These are phyloP conservation scores for Maniola hyperantus DNA, from an alignment of 2,888 invertebrate species.

Conservation along the genomic window DNA sequence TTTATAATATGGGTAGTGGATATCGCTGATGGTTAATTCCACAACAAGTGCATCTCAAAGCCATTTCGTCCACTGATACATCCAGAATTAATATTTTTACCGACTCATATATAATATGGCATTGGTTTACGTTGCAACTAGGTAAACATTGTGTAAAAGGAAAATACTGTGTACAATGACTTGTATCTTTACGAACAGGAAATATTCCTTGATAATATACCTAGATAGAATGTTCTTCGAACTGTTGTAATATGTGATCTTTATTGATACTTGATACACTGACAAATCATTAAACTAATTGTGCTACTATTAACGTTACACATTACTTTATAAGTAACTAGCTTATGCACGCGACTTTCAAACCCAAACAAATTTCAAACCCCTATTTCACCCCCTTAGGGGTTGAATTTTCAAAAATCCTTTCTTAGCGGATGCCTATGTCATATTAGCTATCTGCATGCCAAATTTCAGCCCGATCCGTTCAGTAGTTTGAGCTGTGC, in stretches of 20 bases:
- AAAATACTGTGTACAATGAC: conserved; percentile 14
- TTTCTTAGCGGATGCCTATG: too few relatives aligned
- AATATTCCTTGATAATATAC: conserved; percentile 7
- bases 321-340: too few relatives aligned
- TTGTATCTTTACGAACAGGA: conserved; percentile 10
- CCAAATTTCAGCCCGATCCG: too few relatives aligned
- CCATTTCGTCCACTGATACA: conserved; percentile 4
- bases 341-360: too few relatives aligned
- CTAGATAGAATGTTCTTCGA: background rate
- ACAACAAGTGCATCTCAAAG: conserved; percentile 10
- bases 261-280: background rate
- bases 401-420: too few relatives aligned
- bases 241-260: background rate
- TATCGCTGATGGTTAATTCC: too few relatives aligned
- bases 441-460: too few relatives aligned
- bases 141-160: conserved; percentile 27
- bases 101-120: conserved; percentile 18
- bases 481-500: too few relatives aligned
- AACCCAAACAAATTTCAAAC: too few relatives aligned
- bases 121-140: conserved; percentile 20
- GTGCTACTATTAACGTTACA: background rate
- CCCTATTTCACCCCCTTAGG: too few relatives aligned
- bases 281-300: background rate
- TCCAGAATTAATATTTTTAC: background rate
- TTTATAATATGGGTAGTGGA: too few relatives aligned